phyloP scores from a whole-genome alignment of 2,113 vertebrate species.

The Colaptes auratus region DNA sequence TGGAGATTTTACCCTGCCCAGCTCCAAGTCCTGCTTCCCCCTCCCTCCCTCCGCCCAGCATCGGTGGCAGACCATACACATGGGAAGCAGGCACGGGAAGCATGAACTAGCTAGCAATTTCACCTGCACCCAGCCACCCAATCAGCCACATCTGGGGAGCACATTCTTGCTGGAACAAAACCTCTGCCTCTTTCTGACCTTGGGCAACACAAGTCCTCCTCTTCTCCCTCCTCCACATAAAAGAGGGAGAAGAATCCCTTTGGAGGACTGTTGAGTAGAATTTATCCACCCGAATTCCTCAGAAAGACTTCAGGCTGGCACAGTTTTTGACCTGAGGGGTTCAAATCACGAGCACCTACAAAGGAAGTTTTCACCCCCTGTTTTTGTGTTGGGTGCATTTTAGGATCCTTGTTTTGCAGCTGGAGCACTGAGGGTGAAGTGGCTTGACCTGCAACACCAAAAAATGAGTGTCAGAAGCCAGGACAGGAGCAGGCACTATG shows the following conservation, averaged over 20 bases:
- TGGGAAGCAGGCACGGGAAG: accelerated
- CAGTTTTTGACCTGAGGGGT: not conserved
- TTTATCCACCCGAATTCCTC: not conserved
- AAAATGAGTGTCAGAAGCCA: not conserved
- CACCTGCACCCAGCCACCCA: not conserved
- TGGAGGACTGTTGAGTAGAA: not conserved
- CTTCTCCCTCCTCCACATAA: not conserved
- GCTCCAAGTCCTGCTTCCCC: not conserved
- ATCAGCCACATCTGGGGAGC: not conserved
- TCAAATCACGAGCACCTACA: not conserved
- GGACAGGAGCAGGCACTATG: not conserved
- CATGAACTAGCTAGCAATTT: not conserved
- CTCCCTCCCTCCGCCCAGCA: not conserved
- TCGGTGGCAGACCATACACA: not conserved
- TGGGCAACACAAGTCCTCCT: not conserved
- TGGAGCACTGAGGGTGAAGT: not conserved
- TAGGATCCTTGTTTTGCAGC: not conserved
- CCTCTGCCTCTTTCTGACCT: not conserved
- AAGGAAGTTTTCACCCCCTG: not conserved
- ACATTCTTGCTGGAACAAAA: not conserved
- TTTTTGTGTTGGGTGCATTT: not conserved
- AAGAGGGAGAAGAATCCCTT: not conserved
- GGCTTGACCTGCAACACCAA: not conserved
- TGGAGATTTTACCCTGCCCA: not conserved
- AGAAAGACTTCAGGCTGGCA: not conserved